Base-by-base conservation (phyloP, 1,140 invertebrate species). In the Xylocopa sonorina region DNA sequence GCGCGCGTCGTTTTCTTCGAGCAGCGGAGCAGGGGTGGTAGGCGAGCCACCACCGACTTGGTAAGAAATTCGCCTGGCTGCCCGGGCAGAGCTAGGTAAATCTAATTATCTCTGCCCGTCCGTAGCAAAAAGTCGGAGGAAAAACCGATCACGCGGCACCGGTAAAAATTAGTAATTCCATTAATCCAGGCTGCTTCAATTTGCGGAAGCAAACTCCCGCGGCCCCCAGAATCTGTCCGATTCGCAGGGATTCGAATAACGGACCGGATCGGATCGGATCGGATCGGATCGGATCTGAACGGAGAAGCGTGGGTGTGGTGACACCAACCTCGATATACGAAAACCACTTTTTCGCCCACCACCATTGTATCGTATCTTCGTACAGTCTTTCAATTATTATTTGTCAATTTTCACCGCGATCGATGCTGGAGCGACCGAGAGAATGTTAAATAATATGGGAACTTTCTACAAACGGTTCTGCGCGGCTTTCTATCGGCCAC, bases 381-480 rank as follows among this genome's bases (percentile, higher is more conserved):
- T n/a, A n/a, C n/a, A n/a, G n/a, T n/a, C n/a, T n/a, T n/a, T 82
- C 88, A 89, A 91, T 91, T 90, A 90, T 91, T 90, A 88, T 86
- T 90, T 85, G 87, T 84, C 89, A 90, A 91, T 91, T 90, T 90
- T 88, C 88, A 85, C 79, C 74, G 81, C 82, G 79, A 88, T 89
- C n/a, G 87, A 88, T 73, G 82, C 83, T 72, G 16, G 51, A 74
- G 79, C 84, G 72, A 84, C 81, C 87, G 87, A 71, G 66, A 71
- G 66, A 89, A 90, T 91, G 89, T 88, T 90, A 90, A 91, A 90
- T 91, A 90, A 90, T 90, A 90, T 90, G 84, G 82, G 77, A 90
- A 92, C 91, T 92, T 92, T 92, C 91, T 92, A 91, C 89, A 85
- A 88, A 88, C 87, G 85, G 55, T 68, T 73, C 29, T 32, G 58